Base-by-base conservation (phyloP, 2,797 vertebrate genomes). In the Centropyge bicolor region DNA sequence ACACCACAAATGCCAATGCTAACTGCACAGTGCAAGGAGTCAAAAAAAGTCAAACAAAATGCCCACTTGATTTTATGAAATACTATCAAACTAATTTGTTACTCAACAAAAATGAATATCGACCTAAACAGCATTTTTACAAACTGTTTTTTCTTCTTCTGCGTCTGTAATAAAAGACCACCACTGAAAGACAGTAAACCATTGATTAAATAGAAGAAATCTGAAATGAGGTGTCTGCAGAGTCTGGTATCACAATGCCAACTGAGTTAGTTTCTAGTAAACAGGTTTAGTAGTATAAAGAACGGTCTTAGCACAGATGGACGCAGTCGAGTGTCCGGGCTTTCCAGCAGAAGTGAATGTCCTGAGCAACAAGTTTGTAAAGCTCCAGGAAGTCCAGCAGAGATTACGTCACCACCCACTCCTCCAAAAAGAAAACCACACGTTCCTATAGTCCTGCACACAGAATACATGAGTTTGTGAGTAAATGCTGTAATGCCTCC, bases 401-500 rank as follows among this genome's bases (percentile, higher is more conserved):
- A 56, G n/a, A 5, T 51, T 51, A 20, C 19, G 20, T 60, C 35
- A 71, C 10, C 22, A 19, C 69, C 56, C 55, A 59, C 43, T 48
- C 20, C 12, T 46, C 35, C 1, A n/a, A n/a, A n/a, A n/a, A n/a
- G 46, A 14, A 72, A 62, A 31, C 6, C 14, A 61, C 36, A 41
- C 36, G 8, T 54, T 68, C 62, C 36, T 41, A 27, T 36, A 36
- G 48, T n/a, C 40, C 27, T n/a, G 6, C 38, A 27, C 12, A 6
- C 6, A 61, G 14, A 61, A 22, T 12, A 24, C 45, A 70, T 55
- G 48, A 1, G 17, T 77, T 56, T 56, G n/a, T 40, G 24, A 43
- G 24, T 43, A 22, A 12, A 68, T 52, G 46, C 12, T 59, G 73
- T 54, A 76, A 67, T 51, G 63, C 20, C 51, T 52, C 43, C 46